Conservation (phyloP, 2,113 vertebrate genomes). For the Sapayoa aenigma region DNA sequence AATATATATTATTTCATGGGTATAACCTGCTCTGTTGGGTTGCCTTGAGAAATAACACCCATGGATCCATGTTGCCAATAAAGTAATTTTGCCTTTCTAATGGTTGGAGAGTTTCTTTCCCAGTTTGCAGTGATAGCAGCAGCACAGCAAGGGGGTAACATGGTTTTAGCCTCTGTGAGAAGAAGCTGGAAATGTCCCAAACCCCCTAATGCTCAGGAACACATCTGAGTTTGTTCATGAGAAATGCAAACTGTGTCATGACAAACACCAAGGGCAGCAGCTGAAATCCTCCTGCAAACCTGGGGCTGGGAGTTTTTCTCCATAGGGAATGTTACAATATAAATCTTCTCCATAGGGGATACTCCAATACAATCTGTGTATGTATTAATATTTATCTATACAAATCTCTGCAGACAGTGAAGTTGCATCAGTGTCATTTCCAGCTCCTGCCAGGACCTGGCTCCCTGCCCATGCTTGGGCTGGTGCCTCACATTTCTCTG, state of each 20-base stretch:
- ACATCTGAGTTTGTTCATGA: fast-evolving
- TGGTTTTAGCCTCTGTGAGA: background rate
- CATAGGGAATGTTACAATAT: background rate
- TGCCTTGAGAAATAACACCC: background rate
- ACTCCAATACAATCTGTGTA: background rate
- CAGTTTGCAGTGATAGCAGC: background rate
- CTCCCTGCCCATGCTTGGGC: background rate
- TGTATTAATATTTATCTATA: background rate
- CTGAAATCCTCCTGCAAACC: background rate
- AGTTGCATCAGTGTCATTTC: background rate
- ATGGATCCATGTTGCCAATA: background rate
- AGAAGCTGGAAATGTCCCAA: background rate
- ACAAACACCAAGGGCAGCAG: background rate
- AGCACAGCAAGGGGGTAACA: background rate
- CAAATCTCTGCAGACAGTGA: background rate
- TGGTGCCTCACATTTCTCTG: background rate
- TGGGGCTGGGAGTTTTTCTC: background rate
- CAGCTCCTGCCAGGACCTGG: background rate
- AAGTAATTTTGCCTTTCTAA: background rate
- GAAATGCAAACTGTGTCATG: background rate
- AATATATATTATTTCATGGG: background rate
- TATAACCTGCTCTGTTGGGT: background rate
- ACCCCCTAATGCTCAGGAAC: background rate
- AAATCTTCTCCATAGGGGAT: background rate
- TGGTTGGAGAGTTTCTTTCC: background rate